Base-by-base conservation (phyloP, 2,888 invertebrate species). In the Endotricha flammealis region DNA sequence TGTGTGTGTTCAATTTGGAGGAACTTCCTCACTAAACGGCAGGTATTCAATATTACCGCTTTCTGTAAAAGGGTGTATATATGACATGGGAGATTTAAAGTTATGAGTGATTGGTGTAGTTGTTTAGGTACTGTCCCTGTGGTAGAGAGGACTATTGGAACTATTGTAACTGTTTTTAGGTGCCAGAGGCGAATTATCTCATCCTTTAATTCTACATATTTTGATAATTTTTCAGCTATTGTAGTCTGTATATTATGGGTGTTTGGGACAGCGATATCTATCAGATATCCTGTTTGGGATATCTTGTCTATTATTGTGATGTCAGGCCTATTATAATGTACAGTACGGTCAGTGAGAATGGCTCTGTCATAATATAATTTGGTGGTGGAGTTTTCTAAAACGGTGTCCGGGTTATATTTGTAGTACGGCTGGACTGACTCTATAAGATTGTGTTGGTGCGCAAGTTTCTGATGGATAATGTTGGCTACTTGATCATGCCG, bases 181-280 rank as follows among this genome's bases (percentile, higher is more conserved):
- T 29, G 13, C 27, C 27, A 29, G 2, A 13, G 12, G 4, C 13
- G 12, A 1, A 2, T 3, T 6, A 14, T 29, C 8, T 14, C 28
- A 3, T 12, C 6, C 8, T 13, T 16, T 29, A 29, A 13, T 13
- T 29, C 28, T 11, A 23, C 32, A 23, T 45, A 44, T 35, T 45
- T 45, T 1, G 17, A 28, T 6, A 45, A 10, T 32, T 43, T 48
- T 17, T 46, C 44, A 6, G 39, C 16, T 34, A 42, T 39, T 29
- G 46, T 46, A 7, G 8, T 38, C 6, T 16, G 16, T 29, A 43
- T 8, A 29, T 48, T 45, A 28, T 42, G 39, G 8, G 41, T 45
- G 14, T 30, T 45, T 37, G 42, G 39, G 10, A 42, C 16, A 2
- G 42, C 41, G n/a, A 39, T 38, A 16, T 42, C 39, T 22, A 44